Evolutionary conservation across 2,888 invertebrate species (phyloP), one percentile per base, ranked within the genome.

Genomic region (Litoditis marina): DNA sequence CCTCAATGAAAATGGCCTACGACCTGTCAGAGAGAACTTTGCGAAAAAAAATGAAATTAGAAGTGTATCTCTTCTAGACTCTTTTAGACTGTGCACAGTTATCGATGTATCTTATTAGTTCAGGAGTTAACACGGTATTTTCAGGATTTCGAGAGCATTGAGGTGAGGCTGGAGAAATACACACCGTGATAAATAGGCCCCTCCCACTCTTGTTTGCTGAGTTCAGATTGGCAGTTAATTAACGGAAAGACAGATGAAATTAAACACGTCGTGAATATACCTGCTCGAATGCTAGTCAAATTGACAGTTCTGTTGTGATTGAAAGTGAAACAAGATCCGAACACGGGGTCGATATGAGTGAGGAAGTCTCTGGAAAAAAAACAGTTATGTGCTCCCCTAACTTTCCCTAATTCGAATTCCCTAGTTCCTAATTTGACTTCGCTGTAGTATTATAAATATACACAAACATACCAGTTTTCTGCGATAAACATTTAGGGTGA

Each of bases 291-390:
- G 63, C 77, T 78, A 19, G 77, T 77, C 49, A 73, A 56, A 27
- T 63, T 74, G 0, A 72, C 69, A 5, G 68, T 73, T 32, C 77
- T 56, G 61, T 80, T 73, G 56, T 78, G 72, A 60, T 81, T 81
- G 65, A 73, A 81, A 0, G 78, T 79, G 56, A 77, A 79, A 55
- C 79, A 79, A 13, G 74, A 70, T 19, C 80, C 80, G 49, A 77
- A 80, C 0, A 73, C 73, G 2, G 80, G 80, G 65, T 81, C 81
- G 11, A 78, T 73, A 22, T 74, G 72, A 0, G 75, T 74, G 22
- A 75, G 42, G 50, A 81, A 81, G 51, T 81, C 81, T 22, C 78
- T 80, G 55, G 54, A 71, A n/a, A n/a, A n/a, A n/a, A n/a, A n/a
- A n/a, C n/a, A n/a, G 59, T 19, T 0, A 1, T 42, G 1, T 25